Percentiles rank a stretch among this genome's conserved stretches.
Conservation (phyloP, 2,113 vertebrate species). For the Petroica traversi region DNA sequence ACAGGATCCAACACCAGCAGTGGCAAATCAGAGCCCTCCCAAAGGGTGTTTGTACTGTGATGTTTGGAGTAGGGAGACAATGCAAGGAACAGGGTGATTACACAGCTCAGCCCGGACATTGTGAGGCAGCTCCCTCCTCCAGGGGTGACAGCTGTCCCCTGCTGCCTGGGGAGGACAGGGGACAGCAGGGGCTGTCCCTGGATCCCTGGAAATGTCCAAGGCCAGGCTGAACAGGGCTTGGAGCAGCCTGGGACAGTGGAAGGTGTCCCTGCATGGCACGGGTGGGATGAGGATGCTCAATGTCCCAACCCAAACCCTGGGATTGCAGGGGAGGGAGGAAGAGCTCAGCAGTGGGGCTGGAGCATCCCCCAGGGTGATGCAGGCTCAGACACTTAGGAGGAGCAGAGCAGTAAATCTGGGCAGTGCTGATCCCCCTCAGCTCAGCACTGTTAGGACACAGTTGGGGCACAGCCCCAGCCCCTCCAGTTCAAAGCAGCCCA, state of each 20-base stretch:
- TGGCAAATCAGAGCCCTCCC: neutral
- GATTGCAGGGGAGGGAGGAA: neutral
- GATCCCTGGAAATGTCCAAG: neutral
- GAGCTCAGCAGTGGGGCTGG: neutral
- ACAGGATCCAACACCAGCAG: neutral
- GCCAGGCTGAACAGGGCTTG: accelerated
- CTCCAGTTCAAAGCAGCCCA: accelerated
- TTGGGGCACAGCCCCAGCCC: neutral
- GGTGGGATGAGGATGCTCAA: neutral
- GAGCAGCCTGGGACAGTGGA: neutral
- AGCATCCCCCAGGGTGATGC: accelerated
- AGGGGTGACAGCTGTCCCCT: neutral
- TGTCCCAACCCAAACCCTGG: neutral
- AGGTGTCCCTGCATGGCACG: neutral
- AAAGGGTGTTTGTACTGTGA: neutral
- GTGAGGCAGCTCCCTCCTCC: neutral
- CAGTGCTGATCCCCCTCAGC: neutral
- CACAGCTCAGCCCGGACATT: neutral
- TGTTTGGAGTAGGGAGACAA: constrained; percentile 34
- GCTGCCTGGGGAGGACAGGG: neutral
- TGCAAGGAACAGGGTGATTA: constrained; percentile 44
- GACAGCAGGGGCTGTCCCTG: neutral
- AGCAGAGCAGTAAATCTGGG: neutral
- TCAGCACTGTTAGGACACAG: accelerated
- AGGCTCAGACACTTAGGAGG: neutral